Conservation (phyloP, 1,140 invertebrate species). For the Saccostrea echinata region DNA sequence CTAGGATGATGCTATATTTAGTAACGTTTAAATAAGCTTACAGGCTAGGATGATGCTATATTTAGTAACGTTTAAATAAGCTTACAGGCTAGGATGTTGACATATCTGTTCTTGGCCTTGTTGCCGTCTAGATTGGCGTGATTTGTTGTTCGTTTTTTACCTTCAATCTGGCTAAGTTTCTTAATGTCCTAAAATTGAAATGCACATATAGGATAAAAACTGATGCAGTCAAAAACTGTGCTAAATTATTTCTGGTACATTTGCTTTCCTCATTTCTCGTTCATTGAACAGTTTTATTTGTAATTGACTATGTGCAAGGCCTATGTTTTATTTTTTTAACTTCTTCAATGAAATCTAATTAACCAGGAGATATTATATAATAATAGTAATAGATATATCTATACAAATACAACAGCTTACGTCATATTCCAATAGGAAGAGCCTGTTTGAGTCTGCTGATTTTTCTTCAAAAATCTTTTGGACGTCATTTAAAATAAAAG, state of each 20-base stretch:
- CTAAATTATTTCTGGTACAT: neutral
- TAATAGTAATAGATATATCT: neutral
- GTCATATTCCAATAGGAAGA: neutral
- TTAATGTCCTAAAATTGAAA: neutral
- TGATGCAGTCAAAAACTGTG: neutral
- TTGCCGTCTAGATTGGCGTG: neutral
- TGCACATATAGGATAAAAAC: neutral
- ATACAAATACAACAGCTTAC: neutral
- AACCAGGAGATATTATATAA: no score
- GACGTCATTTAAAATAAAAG: neutral
- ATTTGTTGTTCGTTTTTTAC: neutral
- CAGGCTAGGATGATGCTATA: no score
- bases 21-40: no score
- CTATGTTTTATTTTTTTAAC: neutral
- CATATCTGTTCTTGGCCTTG: slow-evolving; percentile 8
- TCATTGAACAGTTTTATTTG: neutral
- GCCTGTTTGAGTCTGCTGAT: neutral
- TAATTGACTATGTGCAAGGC: neutral
- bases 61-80: no score
- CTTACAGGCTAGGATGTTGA: slow-evolving; percentile 14
- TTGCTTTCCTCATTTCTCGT: neutral
- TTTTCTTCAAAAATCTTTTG: slow-evolving; percentile 14
- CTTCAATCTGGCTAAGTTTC: neutral
- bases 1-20: no score
- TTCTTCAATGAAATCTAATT: no score